A percentile compares a stretch with the other conserved stretches of the same genome.
phyloP scores from a whole-genome alignment of 2,797 vertebrate species.

The Liasis olivaceus region DNA sequence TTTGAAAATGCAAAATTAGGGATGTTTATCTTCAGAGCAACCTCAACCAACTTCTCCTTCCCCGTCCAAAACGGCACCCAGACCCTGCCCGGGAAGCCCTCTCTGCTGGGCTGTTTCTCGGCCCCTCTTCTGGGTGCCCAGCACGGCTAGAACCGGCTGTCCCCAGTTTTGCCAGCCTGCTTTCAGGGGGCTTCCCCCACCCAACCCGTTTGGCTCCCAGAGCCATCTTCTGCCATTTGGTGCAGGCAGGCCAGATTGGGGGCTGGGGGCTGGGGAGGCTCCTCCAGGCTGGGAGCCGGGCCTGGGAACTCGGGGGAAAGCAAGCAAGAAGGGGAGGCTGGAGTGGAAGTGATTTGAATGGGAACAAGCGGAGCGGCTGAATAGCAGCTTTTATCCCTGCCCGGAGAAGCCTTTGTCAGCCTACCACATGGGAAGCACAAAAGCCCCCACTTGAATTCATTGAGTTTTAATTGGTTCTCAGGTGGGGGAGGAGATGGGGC shows the following conservation, averaged over 20 bases:
- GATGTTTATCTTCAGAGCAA: background rate
- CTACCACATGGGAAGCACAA: constrained; percentile 80
- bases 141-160: background rate
- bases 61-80: background rate
- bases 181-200: background rate
- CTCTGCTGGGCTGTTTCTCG: background rate
- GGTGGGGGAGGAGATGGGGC: constrained; percentile 80
- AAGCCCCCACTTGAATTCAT: constrained; percentile 81
- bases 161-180: background rate
- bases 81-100: too few species aligned
- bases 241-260: constrained; percentile 43
- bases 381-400: constrained; percentile 82
- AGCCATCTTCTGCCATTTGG: constrained; percentile 57
- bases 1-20: background rate
- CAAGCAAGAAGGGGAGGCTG: constrained; percentile 69
- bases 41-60: too few species aligned
- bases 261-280: constrained; percentile 20
- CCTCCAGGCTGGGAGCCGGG: constrained; percentile 31
- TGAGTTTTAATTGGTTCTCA: constrained; percentile 84
- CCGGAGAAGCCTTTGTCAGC: constrained; percentile 80
- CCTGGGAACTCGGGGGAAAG: constrained; percentile 72
- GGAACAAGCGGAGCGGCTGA: constrained; percentile 76
- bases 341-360: constrained; percentile 78
- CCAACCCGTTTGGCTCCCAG: background rate
- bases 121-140: background rate